Percentiles rank a stretch among this genome's conserved stretches.
Conservation (phyloP, 2,113 vertebrate genomes). For the Laticauda colubrina region DNA sequence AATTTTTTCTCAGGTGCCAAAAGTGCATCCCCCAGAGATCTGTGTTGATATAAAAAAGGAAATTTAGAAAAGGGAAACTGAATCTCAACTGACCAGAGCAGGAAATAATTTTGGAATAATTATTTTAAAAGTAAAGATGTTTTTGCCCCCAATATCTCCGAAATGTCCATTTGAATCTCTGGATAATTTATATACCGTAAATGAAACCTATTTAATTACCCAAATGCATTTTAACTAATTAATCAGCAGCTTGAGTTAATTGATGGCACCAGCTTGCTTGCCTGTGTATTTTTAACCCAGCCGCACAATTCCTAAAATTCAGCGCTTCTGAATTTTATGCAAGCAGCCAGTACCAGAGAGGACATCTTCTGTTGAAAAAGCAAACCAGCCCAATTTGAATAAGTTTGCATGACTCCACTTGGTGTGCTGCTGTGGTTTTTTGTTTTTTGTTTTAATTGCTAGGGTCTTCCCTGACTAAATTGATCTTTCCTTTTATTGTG, state of each 20-base stretch:
- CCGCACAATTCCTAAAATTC: background rate
- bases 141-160: no score
- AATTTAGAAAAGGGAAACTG: no score
- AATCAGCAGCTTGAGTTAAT: background rate
- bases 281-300: no score
- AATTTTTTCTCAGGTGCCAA: no score
- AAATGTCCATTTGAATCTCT: no score
- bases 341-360: background rate
- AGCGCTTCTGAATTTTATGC: background rate
- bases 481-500: background rate
- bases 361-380: background rate
- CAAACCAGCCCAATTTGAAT: no score
- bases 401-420: background rate
- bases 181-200: background rate
- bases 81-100: background rate
- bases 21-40: background rate
- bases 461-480: background rate
- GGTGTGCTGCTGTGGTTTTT: no score
- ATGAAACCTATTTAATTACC: background rate
- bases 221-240: background rate
- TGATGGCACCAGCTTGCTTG: no score
- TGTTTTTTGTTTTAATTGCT: background rate
- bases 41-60: no score
- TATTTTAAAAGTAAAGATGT: background rate
- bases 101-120: background rate